Evolutionary conservation across 2,797 vertebrate genomes (phyloP), one percentile per base, ranked within the genome.

Genomic region (Siniperca undulata): DNA sequence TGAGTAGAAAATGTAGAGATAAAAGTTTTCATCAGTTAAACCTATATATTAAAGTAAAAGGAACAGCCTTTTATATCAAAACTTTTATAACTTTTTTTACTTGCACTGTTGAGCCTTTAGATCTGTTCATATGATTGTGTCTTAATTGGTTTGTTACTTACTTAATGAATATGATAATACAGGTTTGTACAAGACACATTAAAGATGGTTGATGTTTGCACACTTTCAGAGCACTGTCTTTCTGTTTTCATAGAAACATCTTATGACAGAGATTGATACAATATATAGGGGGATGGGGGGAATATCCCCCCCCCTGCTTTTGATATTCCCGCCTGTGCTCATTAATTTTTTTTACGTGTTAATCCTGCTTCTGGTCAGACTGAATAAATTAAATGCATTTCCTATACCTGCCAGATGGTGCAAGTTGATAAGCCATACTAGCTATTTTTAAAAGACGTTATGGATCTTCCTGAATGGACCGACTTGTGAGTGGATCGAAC

Each of bases 161-260:
- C 4, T 62, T 38, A 2, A 36, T 80, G 13, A 61, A 67, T 58
- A 27, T 34, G 16, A 44, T 40, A 30, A 46, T 7, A 72, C 27
- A 11, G 13, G 42, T 81, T 82, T 56, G 34, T 64, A 55, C 16
- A 42, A 42, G 27, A 48, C 30, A 3, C 34, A 81, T 64, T 85
- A 84, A 87, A 89, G 27, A 22, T 38, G 30, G 30, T 30, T 30
- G 38, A 22, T 53, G 62, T 74, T 81, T 70, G 9, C 38, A 30
- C 7, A 11, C 48, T 30, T 52, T 62, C 19, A 81, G 40, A 44
- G 24, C 22, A 17, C 30, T 34, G 16, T 38, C 22, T 55, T 17
- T 66, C 52, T 67, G 19, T 73, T 59, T 67, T 38, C 27, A 52
- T 69, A 50, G 11, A 9, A 52, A 24, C 3, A 27, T 20, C 8